Base-by-base conservation (phyloP, 2,888 invertebrate species). In the Pilophorus perplexus region DNA sequence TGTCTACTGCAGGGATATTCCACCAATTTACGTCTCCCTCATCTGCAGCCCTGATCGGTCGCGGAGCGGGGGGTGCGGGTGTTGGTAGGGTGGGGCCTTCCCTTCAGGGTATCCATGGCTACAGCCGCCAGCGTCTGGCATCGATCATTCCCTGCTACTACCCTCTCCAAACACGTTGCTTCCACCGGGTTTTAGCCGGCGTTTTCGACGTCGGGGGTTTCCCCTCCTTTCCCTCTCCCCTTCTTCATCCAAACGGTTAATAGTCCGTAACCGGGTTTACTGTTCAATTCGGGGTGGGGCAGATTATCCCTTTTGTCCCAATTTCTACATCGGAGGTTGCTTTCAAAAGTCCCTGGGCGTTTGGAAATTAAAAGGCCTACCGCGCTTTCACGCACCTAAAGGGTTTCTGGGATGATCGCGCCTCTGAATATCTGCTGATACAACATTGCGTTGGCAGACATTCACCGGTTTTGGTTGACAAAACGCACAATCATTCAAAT, bases 101-200 rank as follows among this genome's bases (percentile, higher is more conserved):
- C 55, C 64, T 40, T 22, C n/a, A 27, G 10, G 16, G 70, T 72
- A 40, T 48, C 67, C 68, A 70, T 71, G 66, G 71, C 33, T 64
- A 71, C 71, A 70, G 62, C 70, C 60, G 52, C 69, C 69, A 67
- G 69, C 69, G 69, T 69, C 70, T 71, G 64, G 57, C 69, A 73
- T 71, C 70, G 71, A 71, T 71, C 71, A 55, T 33, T 42, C 46
- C 55, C 33, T 18, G 44, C 57, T 66, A 50, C 52, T 64, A 52
- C 52, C 52, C 64, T 62, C 50, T 64, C 52, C 64, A 50, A 50
- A 64, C 64, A 64, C 64, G 50, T 59, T 33, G 46, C 33, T 37
- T 62, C 25, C 27, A 22, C 14, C 38, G 57, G 5, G 27, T 46
- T 44, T 42, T 25, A 25, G 25, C 44, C 27, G 44, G 25, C 27